Evolutionary conservation across 2,888 invertebrate species (phyloP).

Genomic region (Lithophane semibrunnea): DNA sequence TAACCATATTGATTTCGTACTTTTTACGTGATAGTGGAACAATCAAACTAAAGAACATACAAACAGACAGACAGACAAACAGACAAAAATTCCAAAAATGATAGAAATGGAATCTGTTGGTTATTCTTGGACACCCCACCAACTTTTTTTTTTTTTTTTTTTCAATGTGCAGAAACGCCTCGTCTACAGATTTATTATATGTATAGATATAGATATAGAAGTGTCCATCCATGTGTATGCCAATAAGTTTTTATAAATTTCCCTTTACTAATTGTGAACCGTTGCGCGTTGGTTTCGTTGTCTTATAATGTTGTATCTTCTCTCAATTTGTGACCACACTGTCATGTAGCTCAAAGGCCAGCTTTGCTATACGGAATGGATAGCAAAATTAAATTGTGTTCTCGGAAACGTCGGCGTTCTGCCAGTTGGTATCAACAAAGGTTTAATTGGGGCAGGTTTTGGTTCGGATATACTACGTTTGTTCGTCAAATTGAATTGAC

Average conservation of each 20-base stretch:
- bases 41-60: too few species aligned
- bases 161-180: too few species aligned
- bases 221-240: too few species aligned
- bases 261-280: slow-evolving; percentile 13
- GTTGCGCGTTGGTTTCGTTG: slow-evolving; percentile 1
- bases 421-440: slow-evolving; percentile 41
- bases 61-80: too few species aligned
- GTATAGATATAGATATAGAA: too few species aligned
- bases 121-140: too few species aligned
- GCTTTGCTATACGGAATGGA: slow-evolving; percentile 11
- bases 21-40: too few species aligned
- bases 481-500: slow-evolving; percentile 33
- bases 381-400: slow-evolving; percentile 37
- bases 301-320: neutral
- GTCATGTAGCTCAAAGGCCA: slow-evolving; percentile 11
- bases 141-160: too few species aligned
- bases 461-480: slow-evolving; percentile 11
- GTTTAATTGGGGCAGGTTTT: slow-evolving; percentile 46
- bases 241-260: neutral
- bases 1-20: too few species aligned
- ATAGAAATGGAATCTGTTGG: too few species aligned
- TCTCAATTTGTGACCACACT: slow-evolving; percentile 1
- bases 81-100: too few species aligned
- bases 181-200: too few species aligned
- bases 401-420: slow-evolving; percentile 27